These are phyloP conservation scores for Scophthalmus maximus DNA, from an alignment of 2,113 vertebrate species.

Conservation along the genomic window DNA sequence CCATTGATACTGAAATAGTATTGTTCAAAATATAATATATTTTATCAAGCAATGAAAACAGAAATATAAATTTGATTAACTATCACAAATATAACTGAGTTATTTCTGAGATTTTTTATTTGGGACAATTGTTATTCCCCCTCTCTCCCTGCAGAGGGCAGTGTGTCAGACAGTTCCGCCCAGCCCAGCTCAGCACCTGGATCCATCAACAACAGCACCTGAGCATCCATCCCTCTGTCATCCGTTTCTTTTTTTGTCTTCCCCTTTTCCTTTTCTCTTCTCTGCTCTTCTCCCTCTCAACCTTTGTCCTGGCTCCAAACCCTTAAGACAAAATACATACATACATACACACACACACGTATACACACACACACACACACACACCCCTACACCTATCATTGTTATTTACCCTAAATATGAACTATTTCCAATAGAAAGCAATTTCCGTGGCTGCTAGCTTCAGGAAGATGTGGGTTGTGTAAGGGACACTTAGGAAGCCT, in stretches of 20 bases:
- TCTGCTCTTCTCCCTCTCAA: constrained; percentile 56
- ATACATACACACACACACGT: constrained; percentile 46
- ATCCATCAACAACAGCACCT: constrained; percentile 86
- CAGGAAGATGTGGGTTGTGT: constrained; percentile 47
- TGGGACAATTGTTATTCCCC: constrained; percentile 21
- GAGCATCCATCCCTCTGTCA: constrained; percentile 73
- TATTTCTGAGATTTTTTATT: not conserved
- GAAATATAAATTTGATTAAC: not conserved
- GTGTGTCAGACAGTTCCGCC: constrained; percentile 83
- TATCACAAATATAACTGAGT: not conserved
- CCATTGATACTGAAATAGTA: not conserved
- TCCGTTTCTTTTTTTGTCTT: constrained; percentile 62
- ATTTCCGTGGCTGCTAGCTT: constrained; percentile 42
- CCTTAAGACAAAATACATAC: constrained; percentile 50
- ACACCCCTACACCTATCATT: constrained; percentile 49
- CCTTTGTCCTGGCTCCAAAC: constrained; percentile 69
- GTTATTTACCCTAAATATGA: constrained; percentile 51
- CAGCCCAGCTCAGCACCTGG: constrained; percentile 85
- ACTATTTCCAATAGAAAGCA: constrained; percentile 17
- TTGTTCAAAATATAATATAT: too few species aligned
- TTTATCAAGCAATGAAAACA: not conserved
- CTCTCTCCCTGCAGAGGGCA: constrained; percentile 80
- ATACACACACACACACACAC: constrained; percentile 51
- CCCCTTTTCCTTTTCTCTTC: constrained; percentile 53
- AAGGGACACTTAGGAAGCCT: constrained; percentile 36